Evolutionary conservation across 1,140 invertebrate genomes (phyloP).

Genomic region (Thrips palmi): DNA sequence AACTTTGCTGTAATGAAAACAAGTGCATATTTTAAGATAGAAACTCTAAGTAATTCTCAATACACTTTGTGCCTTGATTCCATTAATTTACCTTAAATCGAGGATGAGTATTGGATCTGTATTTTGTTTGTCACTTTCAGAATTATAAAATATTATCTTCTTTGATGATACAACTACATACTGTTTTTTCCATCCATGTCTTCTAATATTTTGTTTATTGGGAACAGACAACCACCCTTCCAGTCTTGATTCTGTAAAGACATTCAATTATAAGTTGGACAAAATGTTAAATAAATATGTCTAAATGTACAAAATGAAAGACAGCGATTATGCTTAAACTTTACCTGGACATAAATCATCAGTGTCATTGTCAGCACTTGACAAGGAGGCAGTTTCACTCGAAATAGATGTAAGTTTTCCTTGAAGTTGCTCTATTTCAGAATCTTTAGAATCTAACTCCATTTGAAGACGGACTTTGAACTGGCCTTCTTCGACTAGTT

Average conservation of each 20-base stretch:
- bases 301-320: neutral
- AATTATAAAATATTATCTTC: slow-evolving; percentile 96
- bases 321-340: neutral
- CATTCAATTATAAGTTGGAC: neutral
- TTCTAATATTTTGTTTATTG: slow-evolving; percentile 84
- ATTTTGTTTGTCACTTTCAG: slow-evolving; percentile 85
- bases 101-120: slow-evolving; percentile 86
- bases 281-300: slow-evolving; percentile 5
- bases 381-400: slow-evolving; percentile 76
- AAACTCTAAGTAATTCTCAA: neutral
- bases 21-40: slow-evolving; percentile 5
- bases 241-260: slow-evolving; percentile 51
- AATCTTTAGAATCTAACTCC: slow-evolving; percentile 92
- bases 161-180: slow-evolving; percentile 92
- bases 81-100: slow-evolving; percentile 63
- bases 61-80: neutral
- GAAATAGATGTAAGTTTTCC: slow-evolving; percentile 57
- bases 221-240: slow-evolving; percentile 94
- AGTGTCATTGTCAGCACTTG: slow-evolving; percentile 72
- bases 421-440: slow-evolving; percentile 82
- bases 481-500: slow-evolving; percentile 46
- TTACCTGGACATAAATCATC: slow-evolving; percentile 34
- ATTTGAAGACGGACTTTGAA: slow-evolving; percentile 65
- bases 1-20: slow-evolving; percentile 61
- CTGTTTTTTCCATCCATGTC: slow-evolving; percentile 93